These are phyloP conservation scores for Podarcis raffonei DNA, from an alignment of 2,113 vertebrate genomes.

Conservation along the genomic window DNA sequence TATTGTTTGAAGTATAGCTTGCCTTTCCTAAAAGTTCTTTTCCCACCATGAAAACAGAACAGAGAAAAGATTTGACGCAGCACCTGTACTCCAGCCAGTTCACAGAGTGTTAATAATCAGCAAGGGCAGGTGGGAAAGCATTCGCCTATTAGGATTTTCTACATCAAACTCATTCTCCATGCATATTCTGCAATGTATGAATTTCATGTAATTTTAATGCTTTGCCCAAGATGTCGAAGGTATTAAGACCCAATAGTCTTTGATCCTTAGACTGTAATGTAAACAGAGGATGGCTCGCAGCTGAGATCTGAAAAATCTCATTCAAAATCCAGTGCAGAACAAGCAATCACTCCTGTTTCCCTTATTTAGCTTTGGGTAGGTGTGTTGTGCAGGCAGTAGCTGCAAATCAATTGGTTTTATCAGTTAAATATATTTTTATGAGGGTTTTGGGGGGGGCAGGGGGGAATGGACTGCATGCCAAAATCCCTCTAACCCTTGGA, in stretches of 20 bases:
- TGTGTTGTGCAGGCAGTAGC: neutral
- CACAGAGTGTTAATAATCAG: neutral
- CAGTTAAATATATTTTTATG: neutral
- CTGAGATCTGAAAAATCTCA: neutral
- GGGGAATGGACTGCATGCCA: no score
- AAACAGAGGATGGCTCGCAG: neutral
- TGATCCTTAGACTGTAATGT: neutral
- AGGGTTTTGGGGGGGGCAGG: no score
- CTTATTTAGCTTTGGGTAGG: neutral
- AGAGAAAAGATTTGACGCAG: neutral
- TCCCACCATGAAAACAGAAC: neutral
- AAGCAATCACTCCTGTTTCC: neutral
- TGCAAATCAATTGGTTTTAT: slow-evolving; percentile 5
- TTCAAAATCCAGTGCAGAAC: neutral
- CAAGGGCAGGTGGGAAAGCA: neutral
- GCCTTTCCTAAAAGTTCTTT: neutral
- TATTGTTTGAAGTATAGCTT: neutral
- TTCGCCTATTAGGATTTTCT: neutral
- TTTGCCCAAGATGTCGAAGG: neutral
- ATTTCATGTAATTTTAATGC: neutral
- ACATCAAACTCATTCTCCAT: neutral
- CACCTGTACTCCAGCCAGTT: neutral
- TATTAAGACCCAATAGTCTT: neutral
- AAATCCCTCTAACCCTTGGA: no score
- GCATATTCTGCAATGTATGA: neutral